Conservation (phyloP, 2,797 vertebrate genomes). For the Mus minutoides region DNA sequence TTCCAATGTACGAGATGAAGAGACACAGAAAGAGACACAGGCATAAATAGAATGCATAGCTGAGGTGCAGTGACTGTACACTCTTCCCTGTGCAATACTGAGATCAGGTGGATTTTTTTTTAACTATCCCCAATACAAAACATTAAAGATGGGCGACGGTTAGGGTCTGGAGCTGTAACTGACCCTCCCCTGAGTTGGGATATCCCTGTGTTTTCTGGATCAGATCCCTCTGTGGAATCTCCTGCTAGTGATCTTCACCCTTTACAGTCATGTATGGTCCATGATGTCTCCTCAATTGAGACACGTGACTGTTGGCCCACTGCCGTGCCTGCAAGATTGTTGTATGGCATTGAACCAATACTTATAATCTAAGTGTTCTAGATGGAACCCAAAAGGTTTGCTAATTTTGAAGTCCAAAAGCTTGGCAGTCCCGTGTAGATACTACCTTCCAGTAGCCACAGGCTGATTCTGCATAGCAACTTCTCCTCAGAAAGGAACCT, state of each 20-base stretch:
- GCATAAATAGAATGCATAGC: neutral
- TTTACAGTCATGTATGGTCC: neutral
- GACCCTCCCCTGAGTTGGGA: neutral
- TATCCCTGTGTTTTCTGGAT: neutral
- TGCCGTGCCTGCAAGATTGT: neutral
- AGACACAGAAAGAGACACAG: neutral
- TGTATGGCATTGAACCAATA: neutral
- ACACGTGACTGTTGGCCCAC: neutral
- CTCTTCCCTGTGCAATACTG: neutral
- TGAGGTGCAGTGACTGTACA: neutral
- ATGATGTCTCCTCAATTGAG: neutral
- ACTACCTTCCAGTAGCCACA: too few relatives aligned
- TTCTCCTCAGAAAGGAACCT: neutral
- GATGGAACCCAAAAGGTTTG: neutral
- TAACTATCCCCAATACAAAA: neutral
- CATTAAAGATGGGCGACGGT: neutral
- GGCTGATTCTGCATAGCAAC: neutral
- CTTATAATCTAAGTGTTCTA: constrained; percentile 2
- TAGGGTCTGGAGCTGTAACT: neutral
- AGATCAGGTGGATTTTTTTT: neutral
- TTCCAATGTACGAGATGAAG: constrained; percentile 9
- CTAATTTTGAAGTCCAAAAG: constrained; percentile 15
- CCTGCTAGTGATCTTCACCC: neutral
- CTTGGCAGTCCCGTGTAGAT: neutral
- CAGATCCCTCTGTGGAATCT: neutral